Evolutionary conservation across 2,888 invertebrate species (phyloP).

Genomic region (Nephrotoma flavescens): DNA sequence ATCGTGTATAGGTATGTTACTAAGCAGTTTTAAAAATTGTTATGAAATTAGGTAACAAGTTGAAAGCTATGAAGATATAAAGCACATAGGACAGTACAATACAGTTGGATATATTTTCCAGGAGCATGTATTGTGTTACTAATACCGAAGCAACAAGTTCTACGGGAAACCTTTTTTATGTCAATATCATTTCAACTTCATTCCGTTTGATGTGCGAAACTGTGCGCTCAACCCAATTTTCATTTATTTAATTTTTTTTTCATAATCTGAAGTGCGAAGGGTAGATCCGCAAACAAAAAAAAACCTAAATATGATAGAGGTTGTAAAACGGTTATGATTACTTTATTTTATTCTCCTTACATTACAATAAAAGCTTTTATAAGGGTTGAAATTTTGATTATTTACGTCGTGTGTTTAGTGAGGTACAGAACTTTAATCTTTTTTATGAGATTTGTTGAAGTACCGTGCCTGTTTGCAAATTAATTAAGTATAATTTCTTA

Average conservation of each 20-base stretch:
- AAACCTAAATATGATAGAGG: background rate
- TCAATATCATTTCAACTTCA: background rate
- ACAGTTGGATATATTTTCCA: no score
- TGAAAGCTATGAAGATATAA: no score
- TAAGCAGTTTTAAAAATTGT: no score
- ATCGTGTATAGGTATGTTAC: no score
- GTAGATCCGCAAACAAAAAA: background rate
- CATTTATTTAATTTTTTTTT: background rate
- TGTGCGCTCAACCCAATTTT: background rate
- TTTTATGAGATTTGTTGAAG: no score
- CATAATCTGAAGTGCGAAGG: background rate
- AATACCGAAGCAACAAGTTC: slow-evolving; percentile 13
- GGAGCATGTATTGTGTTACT: slow-evolving; percentile 13
- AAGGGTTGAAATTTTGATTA: background rate
- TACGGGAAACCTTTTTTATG: background rate
- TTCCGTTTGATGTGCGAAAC: background rate
- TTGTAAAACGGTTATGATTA: background rate
- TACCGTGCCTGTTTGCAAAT: no score
- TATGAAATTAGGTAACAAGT: no score
- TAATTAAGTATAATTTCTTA: no score
- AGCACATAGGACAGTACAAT: no score
- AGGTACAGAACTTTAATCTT: no score
- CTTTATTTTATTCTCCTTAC: background rate
- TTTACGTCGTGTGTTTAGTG: background rate
- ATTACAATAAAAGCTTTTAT: background rate